phyloP scores from a whole-genome alignment of 2,797 vertebrate genomes.

The Crocodylus rhombifer region DNA sequence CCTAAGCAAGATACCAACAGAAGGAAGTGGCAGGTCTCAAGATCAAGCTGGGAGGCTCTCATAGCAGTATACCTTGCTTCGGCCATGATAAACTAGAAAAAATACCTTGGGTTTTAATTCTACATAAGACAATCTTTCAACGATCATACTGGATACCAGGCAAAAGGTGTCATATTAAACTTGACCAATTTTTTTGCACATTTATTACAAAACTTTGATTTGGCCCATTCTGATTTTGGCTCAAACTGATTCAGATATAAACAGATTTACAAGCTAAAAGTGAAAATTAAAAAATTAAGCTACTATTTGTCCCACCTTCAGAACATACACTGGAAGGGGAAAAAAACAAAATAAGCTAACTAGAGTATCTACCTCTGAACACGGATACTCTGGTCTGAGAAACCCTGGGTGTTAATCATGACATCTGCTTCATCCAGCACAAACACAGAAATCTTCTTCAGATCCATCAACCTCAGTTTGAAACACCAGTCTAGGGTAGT shows the following conservation, averaged over 20 bases:
- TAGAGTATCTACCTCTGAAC: slow-evolving; percentile 76
- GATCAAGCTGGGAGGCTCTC: too few relatives aligned
- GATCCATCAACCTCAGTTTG: slow-evolving; percentile 72
- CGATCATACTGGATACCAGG: too few relatives aligned
- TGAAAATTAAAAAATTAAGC: background rate
- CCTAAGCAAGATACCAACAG: too few relatives aligned
- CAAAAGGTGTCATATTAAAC: too few relatives aligned
- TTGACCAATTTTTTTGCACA: too few relatives aligned
- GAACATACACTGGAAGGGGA: background rate
- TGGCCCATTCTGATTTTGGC: background rate
- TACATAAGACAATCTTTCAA: too few relatives aligned
- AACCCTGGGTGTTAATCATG: slow-evolving; percentile 82
- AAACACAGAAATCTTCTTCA: slow-evolving; percentile 74
- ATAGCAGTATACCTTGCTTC: too few relatives aligned
- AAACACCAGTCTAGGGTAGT: slow-evolving; percentile 85
- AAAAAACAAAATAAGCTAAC: accelerated
- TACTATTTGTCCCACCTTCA: background rate
- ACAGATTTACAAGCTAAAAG: background rate
- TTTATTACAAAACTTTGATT: too few relatives aligned
- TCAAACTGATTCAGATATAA: background rate
- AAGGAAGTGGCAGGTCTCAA: too few relatives aligned
- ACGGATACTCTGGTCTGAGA: slow-evolving; percentile 81
- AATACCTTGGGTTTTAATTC: too few relatives aligned
- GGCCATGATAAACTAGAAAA: too few relatives aligned
- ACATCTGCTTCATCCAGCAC: slow-evolving; percentile 86